Evolutionary conservation across 1,140 invertebrate species (phyloP), one percentile per base, ranked within the genome.

Genomic region (Galendromus occidentalis): DNA sequence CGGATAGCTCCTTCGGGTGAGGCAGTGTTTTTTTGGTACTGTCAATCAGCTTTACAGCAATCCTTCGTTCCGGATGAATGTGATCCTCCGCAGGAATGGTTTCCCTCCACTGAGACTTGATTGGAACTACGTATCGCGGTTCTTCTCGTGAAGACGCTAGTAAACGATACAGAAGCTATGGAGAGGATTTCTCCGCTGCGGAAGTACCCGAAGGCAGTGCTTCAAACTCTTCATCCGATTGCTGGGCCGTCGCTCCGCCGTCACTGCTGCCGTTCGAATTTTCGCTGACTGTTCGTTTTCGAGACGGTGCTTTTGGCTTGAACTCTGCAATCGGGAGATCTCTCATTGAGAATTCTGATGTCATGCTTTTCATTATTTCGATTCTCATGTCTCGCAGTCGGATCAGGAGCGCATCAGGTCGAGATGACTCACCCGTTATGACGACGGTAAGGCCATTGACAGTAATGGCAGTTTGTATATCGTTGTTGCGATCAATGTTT

Each of bases 381-480:
- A n/a, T n/a, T n/a, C n/a, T 39, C 33, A 39, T 39, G 33, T 6
- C 4, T 47, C 45, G 17, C 45, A 17, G 45, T 44, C n/a, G 7
- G 18, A 47, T 28, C 4, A 47, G 33, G 33, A 39, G 4, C 33
- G 33, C 33, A 9, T 6, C 4, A 39, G 33, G 7, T n/a, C n/a
- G n/a, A 44, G 12, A n/a, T n/a, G 14, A 47, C 45, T 20, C 51
- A 59, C 51, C 92, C 45, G 91, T 96, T 71, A 96, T 93, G 64
- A 93, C 84, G 42, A 96, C 91, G 22, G 92, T 96, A 30, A 96
- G 88, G 74, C 91, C 91, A 73, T 92, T 93, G 0, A 95, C 91
- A 41, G 92, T 96, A 65, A 95, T 89, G 76, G 91, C 88, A 74
- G 91, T 84, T 39, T 88, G 87, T 72, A 89, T 85, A 22, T 86